These are phyloP conservation scores for Protodeltote pygarga DNA, from an alignment of 2,888 invertebrate genomes.

Conservation along the genomic window DNA sequence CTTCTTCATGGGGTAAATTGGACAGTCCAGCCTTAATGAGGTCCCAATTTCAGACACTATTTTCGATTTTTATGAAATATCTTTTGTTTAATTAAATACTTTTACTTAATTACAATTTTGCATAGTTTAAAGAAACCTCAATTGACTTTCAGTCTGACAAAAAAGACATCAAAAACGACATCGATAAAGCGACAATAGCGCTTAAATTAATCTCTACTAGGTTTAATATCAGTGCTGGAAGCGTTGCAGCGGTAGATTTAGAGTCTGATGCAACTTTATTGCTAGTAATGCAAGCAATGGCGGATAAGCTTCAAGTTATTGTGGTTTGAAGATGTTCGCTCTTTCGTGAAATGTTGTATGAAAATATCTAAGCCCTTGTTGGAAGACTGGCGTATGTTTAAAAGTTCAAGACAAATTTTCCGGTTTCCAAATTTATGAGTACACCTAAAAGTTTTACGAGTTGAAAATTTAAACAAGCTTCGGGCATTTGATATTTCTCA, in stretches of 20 bases:
- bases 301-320: constrained; percentile 51
- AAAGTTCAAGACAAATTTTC: constrained; percentile 22
- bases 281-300: constrained; percentile 54
- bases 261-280: constrained; percentile 61
- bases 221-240: constrained; percentile 56
- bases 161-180: constrained; percentile 12
- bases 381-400: constrained; percentile 13
- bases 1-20: no score
- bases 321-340: constrained; percentile 47
- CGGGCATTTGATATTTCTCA: no score
- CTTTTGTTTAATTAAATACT: no score
- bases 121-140: neutral
- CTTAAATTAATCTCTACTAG: constrained; percentile 51
- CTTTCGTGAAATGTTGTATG: constrained; percentile 36
- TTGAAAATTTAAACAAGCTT: constrained; percentile 9
- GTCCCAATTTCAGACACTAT: no score
- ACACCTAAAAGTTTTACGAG: constrained; percentile 4
- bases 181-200: constrained; percentile 53
- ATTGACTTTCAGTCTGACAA: neutral
- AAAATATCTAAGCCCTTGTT: constrained; percentile 36
- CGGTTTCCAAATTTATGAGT: neutral
- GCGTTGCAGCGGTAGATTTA: constrained; percentile 58
- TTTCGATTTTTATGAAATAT: no score
- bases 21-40: no score
- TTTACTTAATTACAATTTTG: no score